These are phyloP conservation scores for Artibeus jamaicensis DNA, from an alignment of 2,797 vertebrate species.

Conservation along the genomic window DNA sequence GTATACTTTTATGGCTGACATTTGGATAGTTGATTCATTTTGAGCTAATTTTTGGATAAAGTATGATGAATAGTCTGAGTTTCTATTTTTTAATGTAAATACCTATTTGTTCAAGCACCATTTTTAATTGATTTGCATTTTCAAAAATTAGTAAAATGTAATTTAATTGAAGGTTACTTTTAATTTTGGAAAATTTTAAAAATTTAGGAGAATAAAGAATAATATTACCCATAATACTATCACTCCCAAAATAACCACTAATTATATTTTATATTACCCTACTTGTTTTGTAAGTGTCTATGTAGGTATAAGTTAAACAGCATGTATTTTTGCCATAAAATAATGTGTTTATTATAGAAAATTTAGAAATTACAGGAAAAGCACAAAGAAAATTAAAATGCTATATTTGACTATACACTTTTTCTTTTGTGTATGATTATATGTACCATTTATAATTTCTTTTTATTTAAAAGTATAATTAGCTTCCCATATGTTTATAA, in stretches of 20 bases:
- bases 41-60: background rate
- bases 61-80: background rate
- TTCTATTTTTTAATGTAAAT: background rate
- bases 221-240: background rate
- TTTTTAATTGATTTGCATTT: background rate
- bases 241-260: background rate
- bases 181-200: background rate
- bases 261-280: background rate
- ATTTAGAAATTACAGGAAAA: conserved; percentile 1
- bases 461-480: background rate
- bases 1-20: background rate
- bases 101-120: background rate
- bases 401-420: background rate
- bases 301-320: background rate
- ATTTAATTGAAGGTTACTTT: conserved; percentile 14
- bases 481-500: background rate
- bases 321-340: background rate
- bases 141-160: background rate
- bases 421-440: background rate
- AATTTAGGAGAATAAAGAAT: background rate
- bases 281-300: background rate
- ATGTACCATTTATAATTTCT: background rate
- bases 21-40: background rate
- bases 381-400: background rate
- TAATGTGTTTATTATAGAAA: background rate